Conservation (phyloP, 2,797 vertebrate species). For the Rhinophrynus dorsalis region DNA sequence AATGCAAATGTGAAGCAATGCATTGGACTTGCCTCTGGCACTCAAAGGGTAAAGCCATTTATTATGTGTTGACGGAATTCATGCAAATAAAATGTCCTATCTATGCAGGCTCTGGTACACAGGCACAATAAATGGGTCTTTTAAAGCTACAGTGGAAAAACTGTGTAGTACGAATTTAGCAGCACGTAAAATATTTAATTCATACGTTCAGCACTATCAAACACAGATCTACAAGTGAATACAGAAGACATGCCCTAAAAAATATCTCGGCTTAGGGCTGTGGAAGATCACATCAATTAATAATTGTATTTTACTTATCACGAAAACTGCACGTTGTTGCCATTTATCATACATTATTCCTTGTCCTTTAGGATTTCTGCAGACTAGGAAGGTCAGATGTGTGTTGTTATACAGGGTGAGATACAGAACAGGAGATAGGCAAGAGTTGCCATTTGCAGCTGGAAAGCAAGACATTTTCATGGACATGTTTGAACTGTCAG, state of each 20-base stretch:
- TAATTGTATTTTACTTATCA: background rate
- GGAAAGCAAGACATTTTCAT: too few relatives aligned
- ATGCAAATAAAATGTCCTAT: constrained; percentile 1
- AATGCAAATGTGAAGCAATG: too few relatives aligned
- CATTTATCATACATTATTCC: background rate
- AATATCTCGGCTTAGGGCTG: background rate
- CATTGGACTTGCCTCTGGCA: too few relatives aligned
- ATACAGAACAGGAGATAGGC: background rate
- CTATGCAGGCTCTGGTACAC: constrained; percentile 9
- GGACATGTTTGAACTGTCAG: too few relatives aligned
- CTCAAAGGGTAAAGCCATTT: too few relatives aligned
- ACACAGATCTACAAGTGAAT: constrained; percentile 9
- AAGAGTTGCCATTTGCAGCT: background rate
- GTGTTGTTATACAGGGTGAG: background rate
- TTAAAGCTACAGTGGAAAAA: constrained; percentile 1
- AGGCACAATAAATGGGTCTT: constrained; percentile 8
- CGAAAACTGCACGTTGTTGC: background rate
- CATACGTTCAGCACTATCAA: background rate
- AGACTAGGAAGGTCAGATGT: background rate
- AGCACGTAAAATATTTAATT: constrained; percentile 25
- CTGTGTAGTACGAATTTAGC: constrained; percentile 9
- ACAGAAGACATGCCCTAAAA: background rate
- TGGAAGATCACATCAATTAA: constrained; percentile 9
- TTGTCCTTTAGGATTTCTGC: background rate
- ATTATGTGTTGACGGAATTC: background rate